Evolutionary conservation across 2,888 invertebrate species (phyloP), one percentile per base, ranked within the genome.

Genomic region (Brachyopa scutellaris): DNA sequence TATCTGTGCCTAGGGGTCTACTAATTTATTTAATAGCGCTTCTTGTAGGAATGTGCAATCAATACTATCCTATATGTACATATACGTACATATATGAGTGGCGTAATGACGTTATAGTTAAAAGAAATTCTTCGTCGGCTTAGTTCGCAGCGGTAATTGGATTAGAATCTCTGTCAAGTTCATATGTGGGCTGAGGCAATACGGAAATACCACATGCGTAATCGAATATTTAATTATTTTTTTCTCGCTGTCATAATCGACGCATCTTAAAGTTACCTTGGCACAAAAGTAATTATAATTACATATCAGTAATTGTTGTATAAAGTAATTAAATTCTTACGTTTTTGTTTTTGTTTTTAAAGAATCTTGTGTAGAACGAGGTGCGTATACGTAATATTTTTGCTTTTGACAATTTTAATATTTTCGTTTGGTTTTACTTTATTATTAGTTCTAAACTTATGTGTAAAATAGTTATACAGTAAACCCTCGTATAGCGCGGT

Each of bases 121-220:
- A 13, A 40, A 9, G 9, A 8, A 31, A 53, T 36, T 21, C 53
- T 21, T 19, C 11, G 53, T 2, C 55, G 55, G 55, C 36, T 23
- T 36, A 55, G 55, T 55, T 55, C 55, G 23, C 11, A 55, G 36
- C 21, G 55, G 55, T 55, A 55, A 55, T 55, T 36, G 55, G 55
- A 55, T 55, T 55, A 23, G 36, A 55, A 38, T 55, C 55, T 55
- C 36, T 13, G 7, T 9, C 13, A 11, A 36, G 23, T 8, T 9
- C 36, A n/a, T n/a, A n/a, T 26, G 40, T 26, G 57, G 23, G 23
- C 19, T n/a, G n/a, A 26, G 15, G 4, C 5, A 23, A 55, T 38
- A 38, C 9, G 38, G 38, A 29, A 40, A 40, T 40, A 57, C 57
- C 57, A n/a, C 40, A 40, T 40, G 57, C 57, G 38, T 57, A 57